Evolutionary conservation across 2,888 invertebrate species (phyloP), one percentile per base, ranked within the genome.

Genomic region (Parnassius apollo): DNA sequence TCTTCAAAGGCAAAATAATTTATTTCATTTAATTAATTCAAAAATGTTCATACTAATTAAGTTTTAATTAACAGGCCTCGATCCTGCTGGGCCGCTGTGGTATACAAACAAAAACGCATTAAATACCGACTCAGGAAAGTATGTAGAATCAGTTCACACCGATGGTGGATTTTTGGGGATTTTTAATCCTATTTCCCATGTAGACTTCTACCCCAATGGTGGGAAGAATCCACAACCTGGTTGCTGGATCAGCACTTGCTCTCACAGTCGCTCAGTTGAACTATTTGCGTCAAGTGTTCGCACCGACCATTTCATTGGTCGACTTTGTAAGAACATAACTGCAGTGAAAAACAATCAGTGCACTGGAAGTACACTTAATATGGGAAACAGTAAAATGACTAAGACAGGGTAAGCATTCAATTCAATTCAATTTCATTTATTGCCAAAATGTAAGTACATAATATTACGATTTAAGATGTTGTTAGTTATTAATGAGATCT

Each of bases 31-130:
- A 35, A 35, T 7, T 35, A 35, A 35, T 35, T 35, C 35, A 35
- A 35, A 7, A 35, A 3, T 35, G 35, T 35, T 35, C 35, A 4
- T 35, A 7, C 35, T 35, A 35, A 35, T 7, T 35, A 50, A 4
- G 9, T 50, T 3, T 22, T 22, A 22, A 18, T 45, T 22, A 46
- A 50, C 64, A 64, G 64, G 51, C 1, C 57, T 62, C 7, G 63
- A 88, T 64, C 87, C 88, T 1, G 86, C 88, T 22, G 82, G 83
- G 35, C 86, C 86, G n/a, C 61, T 58, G 2, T 88, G 84, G 83
- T 59, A 63, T 0, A 67, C 66, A 18, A 81, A 80, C 62, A 22
- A 57, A 2, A 74, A 81, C 46, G 76, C 78, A 11, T 67, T 87
- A 3, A 77, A 74, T 46, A 18, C 22, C 1, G 72, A 73, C 46